Evolutionary conservation across 2,888 invertebrate species (phyloP).

Genomic region (Rhopalosiphum nymphaeae): DNA sequence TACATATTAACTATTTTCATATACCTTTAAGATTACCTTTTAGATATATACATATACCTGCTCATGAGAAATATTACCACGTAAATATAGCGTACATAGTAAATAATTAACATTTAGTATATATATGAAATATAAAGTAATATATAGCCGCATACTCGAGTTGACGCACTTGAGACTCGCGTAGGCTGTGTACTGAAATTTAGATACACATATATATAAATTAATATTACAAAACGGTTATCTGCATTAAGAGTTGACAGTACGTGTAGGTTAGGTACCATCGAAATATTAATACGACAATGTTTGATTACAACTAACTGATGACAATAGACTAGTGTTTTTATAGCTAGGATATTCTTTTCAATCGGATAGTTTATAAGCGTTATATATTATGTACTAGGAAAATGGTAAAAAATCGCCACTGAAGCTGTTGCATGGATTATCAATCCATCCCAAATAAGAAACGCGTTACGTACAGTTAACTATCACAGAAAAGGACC

Average conservation of each 20-base stretch:
- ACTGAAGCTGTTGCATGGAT: background rate
- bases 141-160: background rate
- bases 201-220: background rate
- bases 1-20: constrained; percentile 3
- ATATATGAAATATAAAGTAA: background rate
- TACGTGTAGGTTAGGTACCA: background rate
- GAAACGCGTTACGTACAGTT: background rate
- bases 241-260: background rate
- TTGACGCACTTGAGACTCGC: background rate
- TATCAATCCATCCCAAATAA: constrained; percentile 27
- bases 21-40: constrained; percentile 17
- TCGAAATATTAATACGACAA: background rate
- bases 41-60: background rate
- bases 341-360: background rate
- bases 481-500: background rate
- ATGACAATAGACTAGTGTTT: background rate
- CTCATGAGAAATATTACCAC: background rate
- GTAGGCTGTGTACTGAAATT: background rate
- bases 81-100: background rate
- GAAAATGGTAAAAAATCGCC: background rate
- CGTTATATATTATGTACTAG: background rate
- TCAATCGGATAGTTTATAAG: background rate
- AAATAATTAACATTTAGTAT: background rate
- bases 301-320: background rate
- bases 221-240: background rate